A percentile compares a stretch with the other conserved stretches of the same genome.
Evolutionary conservation across 2,113 vertebrate species (phyloP).

Genomic region (Zosterops pallidus): DNA sequence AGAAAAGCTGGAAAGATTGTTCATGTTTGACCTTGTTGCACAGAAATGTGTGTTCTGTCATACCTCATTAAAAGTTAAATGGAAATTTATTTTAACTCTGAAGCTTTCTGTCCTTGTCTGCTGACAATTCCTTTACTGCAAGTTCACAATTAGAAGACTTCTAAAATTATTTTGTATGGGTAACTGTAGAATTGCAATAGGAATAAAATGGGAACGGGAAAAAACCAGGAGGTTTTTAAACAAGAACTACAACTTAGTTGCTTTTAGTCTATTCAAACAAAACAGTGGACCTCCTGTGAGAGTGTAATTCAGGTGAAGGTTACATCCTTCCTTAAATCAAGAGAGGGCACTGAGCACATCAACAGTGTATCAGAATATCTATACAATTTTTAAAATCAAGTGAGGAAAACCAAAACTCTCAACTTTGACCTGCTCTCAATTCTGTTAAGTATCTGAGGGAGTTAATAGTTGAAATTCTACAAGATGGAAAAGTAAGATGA

Average conservation of each 20-base stretch:
- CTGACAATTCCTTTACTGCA: neutral
- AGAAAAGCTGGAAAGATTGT: neutral
- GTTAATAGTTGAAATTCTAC: neutral
- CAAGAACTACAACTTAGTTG: neutral
- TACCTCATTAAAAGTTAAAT: neutral
- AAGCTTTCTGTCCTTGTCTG: neutral
- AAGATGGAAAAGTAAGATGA: neutral
- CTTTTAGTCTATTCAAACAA: neutral
- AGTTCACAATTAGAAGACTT: neutral
- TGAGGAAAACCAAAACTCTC: neutral
- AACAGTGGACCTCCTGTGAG: neutral
- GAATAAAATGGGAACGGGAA: neutral
- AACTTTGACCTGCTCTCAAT: neutral
- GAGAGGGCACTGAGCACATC: neutral
- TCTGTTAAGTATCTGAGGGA: neutral
- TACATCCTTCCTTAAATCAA: neutral
- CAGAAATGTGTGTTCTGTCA: neutral
- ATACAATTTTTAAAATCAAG: neutral
- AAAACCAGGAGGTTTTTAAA: neutral
- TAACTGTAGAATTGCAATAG: neutral
- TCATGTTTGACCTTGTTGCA: neutral
- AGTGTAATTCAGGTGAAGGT: neutral
- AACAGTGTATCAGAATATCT: neutral
- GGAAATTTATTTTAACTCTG: neutral
- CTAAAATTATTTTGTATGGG: neutral